Evolutionary conservation across 2,888 invertebrate genomes (phyloP).

Genomic region (Drosophila phalerata): DNA sequence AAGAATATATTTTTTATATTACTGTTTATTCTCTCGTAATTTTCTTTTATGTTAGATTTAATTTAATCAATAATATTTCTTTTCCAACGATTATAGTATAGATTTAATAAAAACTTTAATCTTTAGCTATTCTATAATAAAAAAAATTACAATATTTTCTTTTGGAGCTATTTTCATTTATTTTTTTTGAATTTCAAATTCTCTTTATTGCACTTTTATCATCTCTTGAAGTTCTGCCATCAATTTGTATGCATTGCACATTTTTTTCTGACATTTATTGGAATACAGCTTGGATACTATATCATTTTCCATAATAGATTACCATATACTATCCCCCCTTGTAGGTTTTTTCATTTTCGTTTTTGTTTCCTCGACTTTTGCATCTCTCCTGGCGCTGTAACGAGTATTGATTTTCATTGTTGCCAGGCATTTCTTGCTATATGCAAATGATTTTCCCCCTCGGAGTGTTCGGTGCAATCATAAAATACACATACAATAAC

Average conservation of each 20-base stretch:
- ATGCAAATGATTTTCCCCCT: constrained; percentile 23
- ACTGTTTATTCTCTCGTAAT: too few relatives aligned
- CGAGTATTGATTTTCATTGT: constrained; percentile 32
- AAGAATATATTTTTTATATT: too few relatives aligned
- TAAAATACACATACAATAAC: constrained; percentile 28
- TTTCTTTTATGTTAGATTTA: too few relatives aligned
- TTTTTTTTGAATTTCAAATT: not conserved
- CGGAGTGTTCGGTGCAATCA: constrained; percentile 8
- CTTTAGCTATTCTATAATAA: not conserved
- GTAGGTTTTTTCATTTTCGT: too few relatives aligned
- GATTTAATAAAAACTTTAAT: not conserved
- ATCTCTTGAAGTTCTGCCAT: constrained; percentile 1
- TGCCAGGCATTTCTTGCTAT: constrained; percentile 23
- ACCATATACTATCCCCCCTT: constrained; percentile 1
- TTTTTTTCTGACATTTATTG: constrained; percentile 23
- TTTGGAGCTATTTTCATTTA: not conserved
- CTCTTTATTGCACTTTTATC: not conserved
- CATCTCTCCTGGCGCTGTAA: constrained; percentile 15
- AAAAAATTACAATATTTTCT: too few relatives aligned
- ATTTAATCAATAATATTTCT: too few relatives aligned
- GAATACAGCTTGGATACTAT: constrained; percentile 12
- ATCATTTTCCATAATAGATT: constrained; percentile 26
- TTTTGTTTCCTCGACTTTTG: not conserved
- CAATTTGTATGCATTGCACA: constrained; percentile 23
- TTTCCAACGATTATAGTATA: not conserved